Evolutionary conservation across 2,888 invertebrate genomes (phyloP).

Genomic region (Leptopilina myrica): DNA sequence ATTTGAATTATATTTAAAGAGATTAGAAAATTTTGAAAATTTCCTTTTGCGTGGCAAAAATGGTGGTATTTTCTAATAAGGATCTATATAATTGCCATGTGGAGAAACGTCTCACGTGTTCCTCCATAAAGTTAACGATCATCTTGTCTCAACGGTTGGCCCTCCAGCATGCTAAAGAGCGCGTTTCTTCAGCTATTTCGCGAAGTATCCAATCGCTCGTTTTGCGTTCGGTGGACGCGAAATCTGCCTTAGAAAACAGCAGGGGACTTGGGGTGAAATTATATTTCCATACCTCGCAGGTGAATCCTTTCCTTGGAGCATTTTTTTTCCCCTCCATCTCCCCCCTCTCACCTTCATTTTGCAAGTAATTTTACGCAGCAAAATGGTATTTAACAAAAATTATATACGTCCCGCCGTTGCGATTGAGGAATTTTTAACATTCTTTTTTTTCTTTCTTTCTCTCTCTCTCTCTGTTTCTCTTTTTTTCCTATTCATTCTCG

Average conservation of each 20-base stretch:
- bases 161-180: conserved; percentile 58
- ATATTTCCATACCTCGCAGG: conserved; percentile 45
- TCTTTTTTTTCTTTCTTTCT: background rate
- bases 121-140: conserved; percentile 75
- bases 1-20: no score
- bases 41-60: conserved; percentile 68
- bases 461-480: conserved; percentile 35
- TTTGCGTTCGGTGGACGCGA: conserved; percentile 53
- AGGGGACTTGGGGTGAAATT: conserved; percentile 4
- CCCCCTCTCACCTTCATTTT: conserved; percentile 47
- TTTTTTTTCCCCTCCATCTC: background rate
- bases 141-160: conserved; percentile 64
- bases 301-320: conserved; percentile 51
- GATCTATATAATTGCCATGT: conserved; percentile 71
- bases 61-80: conserved; percentile 70
- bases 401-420: conserved; percentile 54
- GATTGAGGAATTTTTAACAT: conserved; percentile 54
- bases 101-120: conserved; percentile 63
- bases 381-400: conserved; percentile 57
- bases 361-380: conserved; percentile 56
- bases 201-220: conserved; percentile 65
- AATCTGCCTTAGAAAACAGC: conserved; percentile 49
- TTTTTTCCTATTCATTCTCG: background rate
- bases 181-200: conserved; percentile 56
- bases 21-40: conserved; percentile 4